phyloP scores from a whole-genome alignment of 2,113 vertebrate species.

The Apodemus sylvaticus region DNA sequence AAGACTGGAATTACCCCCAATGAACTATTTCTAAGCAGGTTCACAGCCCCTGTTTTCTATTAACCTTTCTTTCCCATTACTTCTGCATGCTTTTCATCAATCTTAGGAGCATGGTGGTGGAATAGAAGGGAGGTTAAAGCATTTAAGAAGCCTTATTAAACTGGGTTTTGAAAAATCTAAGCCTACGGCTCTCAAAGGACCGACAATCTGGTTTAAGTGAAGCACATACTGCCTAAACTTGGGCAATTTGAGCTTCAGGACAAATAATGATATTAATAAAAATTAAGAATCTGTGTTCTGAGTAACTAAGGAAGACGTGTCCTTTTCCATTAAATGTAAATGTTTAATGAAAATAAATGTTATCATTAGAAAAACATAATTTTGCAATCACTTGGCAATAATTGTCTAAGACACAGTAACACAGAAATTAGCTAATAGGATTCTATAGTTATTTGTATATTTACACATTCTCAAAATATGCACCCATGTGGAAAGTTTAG shows the following conservation, averaged over 20 bases:
- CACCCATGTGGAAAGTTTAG: not conserved
- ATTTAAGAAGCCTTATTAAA: too few species aligned
- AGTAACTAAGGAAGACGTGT: not conserved
- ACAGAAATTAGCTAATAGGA: not conserved
- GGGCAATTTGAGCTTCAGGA: not conserved
- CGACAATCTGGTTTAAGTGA: not conserved
- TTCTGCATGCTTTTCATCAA: too few species aligned
- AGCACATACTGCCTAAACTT: not conserved
- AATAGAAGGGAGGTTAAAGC: too few species aligned
- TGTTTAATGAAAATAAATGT: not conserved
- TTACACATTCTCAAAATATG: not conserved
- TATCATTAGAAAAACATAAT: not conserved
- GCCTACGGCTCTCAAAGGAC: not conserved
- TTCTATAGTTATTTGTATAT: not conserved
- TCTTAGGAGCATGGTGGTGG: too few species aligned
- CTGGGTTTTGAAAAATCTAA: too few species aligned
- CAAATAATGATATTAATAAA: slow-evolving; percentile 15
- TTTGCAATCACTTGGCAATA: not conserved
- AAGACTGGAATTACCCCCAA: too few species aligned
- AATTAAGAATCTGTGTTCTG: not conserved
- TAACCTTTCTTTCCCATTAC: too few species aligned
- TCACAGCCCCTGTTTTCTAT: too few species aligned
- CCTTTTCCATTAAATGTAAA: not conserved
- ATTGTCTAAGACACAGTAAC: not conserved
- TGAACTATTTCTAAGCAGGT: too few species aligned